Evolutionary conservation across 2,888 invertebrate species (phyloP), one percentile per base, ranked within the genome.

Genomic region (Zootermopsis nevadensis): DNA sequence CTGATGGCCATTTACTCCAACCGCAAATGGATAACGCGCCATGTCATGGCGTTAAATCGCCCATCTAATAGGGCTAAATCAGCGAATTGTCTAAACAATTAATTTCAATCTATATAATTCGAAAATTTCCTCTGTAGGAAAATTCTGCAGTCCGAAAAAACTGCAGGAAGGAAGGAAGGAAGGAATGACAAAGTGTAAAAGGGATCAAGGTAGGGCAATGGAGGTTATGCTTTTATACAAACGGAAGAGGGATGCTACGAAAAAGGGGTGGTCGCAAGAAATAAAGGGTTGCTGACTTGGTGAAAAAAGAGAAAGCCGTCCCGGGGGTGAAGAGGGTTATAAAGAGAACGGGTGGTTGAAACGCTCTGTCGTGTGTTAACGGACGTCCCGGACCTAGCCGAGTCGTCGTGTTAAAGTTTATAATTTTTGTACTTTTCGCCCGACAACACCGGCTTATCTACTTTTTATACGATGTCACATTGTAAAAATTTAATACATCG

Each of bases 241-340:
- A 12, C 60, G 60, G 60, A 27, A 27, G 60, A 27, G 60, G 60
- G 60, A n/a, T 60, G 60, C 60, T 60, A 12, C 27, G 60, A n/a
- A 60, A n/a, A 60, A 48, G 48, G 48, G 48, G 8, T 48, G n/a
- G 60, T 60, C 60, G 60, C 15, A 27, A 60, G 60, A 3, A 60
- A 60, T n/a, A 60, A 60, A 27, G 60, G 60, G 60, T 60, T 60
- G n/a, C 27, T 60, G n/a, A 60, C 60, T 60, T 60, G n/a, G 10
- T 27, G 12, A 60, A 60, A 60, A 60, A 10, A 60, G 60, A 60
- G n/a, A n/a, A 60, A n/a, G n/a, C n/a, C 2, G n/a, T n/a, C 27
- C 27, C 27, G 27, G 27, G 60, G 27, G 27, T 60, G 27, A 60
- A n/a, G 19, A 27, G 60, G 7, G 60, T 27, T 27, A 27, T 60